phyloP scores from a whole-genome alignment of 2,797 vertebrate species.

The Rhinatrema bivittatum region DNA sequence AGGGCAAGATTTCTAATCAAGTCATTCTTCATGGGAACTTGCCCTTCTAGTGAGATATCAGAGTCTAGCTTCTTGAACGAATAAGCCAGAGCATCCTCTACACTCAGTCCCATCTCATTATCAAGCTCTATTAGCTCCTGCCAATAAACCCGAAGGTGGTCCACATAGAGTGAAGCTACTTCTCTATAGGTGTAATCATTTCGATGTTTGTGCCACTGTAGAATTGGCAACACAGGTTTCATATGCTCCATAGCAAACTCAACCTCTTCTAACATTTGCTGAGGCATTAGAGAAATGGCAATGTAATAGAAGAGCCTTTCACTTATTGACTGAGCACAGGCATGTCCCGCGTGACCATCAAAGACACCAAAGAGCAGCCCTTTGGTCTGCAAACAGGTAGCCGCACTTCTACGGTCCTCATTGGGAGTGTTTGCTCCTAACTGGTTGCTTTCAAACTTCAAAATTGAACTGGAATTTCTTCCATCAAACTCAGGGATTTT shows the following conservation, averaged over 20 bases:
- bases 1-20: constrained; percentile 75
- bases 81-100: constrained; percentile 66
- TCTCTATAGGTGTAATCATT: constrained; percentile 70
- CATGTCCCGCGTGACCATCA: constrained; percentile 85
- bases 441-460: constrained; percentile 86
- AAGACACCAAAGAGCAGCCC: constrained; percentile 91
- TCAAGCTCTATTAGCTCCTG: constrained; percentile 81
- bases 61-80: constrained; percentile 85
- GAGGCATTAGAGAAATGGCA: constrained; percentile 80
- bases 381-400: constrained; percentile 77
- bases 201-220: constrained; percentile 84
- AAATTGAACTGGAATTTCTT: constrained; percentile 59
- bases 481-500: constrained; percentile 59
- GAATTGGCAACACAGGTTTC: constrained; percentile 71
- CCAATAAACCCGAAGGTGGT: constrained; percentile 89
- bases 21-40: constrained; percentile 74
- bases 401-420: constrained; percentile 82
- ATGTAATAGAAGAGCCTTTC: constrained; percentile 85
- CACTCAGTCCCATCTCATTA: constrained; percentile 61
- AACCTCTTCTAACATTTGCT: constrained; percentile 71
- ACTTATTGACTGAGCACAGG: constrained; percentile 85
- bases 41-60: constrained; percentile 86
- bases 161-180: constrained; percentile 71
- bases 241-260: constrained; percentile 73
- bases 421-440: constrained; percentile 81